Conservation (phyloP, 2,113 vertebrate genomes). For the Poeciliopsis turrubarensis region DNA sequence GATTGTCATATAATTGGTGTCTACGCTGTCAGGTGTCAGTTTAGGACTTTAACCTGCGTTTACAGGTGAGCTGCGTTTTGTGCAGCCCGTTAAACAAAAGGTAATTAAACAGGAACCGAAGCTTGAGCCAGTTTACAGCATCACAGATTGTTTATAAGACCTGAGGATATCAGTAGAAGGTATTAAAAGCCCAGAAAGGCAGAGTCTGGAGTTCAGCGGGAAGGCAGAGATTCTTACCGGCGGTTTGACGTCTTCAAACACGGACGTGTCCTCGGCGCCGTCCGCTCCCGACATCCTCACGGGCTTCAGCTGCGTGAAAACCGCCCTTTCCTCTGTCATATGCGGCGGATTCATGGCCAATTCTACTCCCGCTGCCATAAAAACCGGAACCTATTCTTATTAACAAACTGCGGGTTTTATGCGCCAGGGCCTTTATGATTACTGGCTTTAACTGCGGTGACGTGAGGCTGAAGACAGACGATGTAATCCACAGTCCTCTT, state of each 20-base stretch:
- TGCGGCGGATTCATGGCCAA: constrained; percentile 78
- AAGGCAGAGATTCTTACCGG: constrained; percentile 59
- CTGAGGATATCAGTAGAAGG: not conserved
- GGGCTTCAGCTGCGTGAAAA: constrained; percentile 87
- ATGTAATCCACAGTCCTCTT: constrained; percentile 58
- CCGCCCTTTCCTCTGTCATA: constrained; percentile 81
- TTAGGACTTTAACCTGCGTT: constrained; percentile 51
- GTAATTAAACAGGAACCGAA: not conserved
- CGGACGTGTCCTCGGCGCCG: constrained; percentile 81
- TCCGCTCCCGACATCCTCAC: constrained; percentile 84
- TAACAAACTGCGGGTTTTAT: not conserved
- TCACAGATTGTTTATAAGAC: not conserved
- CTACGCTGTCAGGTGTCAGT: constrained; percentile 36
- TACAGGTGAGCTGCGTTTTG: constrained; percentile 36
- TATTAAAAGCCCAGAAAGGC: not conserved
- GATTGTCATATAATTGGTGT: not conserved
- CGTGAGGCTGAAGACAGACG: constrained; percentile 50
- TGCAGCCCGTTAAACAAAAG: not conserved
- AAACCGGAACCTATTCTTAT: not conserved
- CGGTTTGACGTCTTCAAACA: constrained; percentile 91
- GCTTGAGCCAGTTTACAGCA: not conserved
- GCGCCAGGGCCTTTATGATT: not conserved
- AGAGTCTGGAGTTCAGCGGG: constrained; percentile 12
- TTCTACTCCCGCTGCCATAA: constrained; percentile 84
- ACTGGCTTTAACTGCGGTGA: not conserved